Evolutionary conservation across 2,888 invertebrate genomes (phyloP), one percentile per base, ranked within the genome.

Genomic region (Apoda limacodes): DNA sequence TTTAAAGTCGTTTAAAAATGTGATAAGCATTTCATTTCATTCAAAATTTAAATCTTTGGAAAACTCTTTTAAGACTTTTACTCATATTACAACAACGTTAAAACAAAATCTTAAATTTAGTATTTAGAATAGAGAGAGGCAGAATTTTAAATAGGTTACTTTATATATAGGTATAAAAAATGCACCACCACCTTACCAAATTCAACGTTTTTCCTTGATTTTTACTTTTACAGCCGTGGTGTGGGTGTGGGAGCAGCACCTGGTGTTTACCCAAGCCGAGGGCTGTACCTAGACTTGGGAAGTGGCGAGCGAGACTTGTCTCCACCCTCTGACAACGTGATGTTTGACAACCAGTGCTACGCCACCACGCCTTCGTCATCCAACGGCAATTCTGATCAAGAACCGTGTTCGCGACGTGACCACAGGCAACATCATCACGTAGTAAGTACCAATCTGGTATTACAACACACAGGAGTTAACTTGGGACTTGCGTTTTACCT

Each of bases 271-370:
- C 86, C 88, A 11, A 87, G 88, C 21, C 84, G 88, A 12, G 88
- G 88, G 17, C 68, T 91, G 37, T 93, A 93, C 68, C 80, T 92
- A 52, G 92, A 92, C 71, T 82, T 93, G 60, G 75, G 75, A 2
- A 68, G 74, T 0, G 69, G 74, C 10, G 92, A 92, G 60, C 82
- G 89, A 1, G 86, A 87, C 56, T 62, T 85, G 32, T 94, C 94
- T 1, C 95, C 95, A 30, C 93, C 95, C 3, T 95, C 95, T 28
- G 95, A 95, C 74, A 93, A 93, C 71, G 93, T 93, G 43, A 90
- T 93, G 82, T 95, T 95, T 68, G 95, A 95, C 84, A 94, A 95
- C 82, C 93, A 93, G 66, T 95, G 95, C 81, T 95, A 95, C 74
- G 95, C 95, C 17, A 95, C 95, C 23, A 95, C 95, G 21, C 95